These are phyloP conservation scores for Hyla sarda DNA, from an alignment of 2,113 vertebrate genomes.

Conservation along the genomic window DNA sequence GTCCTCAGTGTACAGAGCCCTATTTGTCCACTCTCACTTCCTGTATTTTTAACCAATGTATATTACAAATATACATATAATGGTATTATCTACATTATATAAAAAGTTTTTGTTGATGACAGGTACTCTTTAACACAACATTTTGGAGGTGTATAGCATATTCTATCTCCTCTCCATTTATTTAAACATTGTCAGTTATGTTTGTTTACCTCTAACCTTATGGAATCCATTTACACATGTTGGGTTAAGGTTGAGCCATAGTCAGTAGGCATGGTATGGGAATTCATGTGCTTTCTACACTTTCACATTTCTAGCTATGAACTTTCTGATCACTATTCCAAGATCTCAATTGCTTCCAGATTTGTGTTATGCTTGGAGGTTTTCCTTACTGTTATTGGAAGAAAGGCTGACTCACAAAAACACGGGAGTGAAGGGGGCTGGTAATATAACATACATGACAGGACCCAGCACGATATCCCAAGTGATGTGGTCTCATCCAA, in stretches of 20 bases:
- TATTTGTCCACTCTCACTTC: no score
- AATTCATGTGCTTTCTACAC: not conserved
- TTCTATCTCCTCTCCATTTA: not conserved
- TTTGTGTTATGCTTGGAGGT: constrained; percentile 39
- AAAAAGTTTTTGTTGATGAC: no score
- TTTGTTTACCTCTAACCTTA: not conserved
- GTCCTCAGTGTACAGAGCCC: no score
- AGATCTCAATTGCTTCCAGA: constrained; percentile 23
- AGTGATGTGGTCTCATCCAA: constrained; percentile 2
- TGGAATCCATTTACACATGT: not conserved
- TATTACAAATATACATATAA: no score
- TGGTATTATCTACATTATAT: no score
- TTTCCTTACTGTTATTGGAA: constrained; percentile 17
- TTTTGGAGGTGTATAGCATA: not conserved
- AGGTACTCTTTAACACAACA: no score
- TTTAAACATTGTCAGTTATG: not conserved
- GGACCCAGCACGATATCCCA: not conserved
- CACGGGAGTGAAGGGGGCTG: not conserved
- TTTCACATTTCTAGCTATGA: constrained; percentile 9
- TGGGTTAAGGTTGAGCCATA: not conserved
- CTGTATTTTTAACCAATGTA: no score
- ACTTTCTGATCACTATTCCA: constrained; percentile 1
- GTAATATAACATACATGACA: constrained; percentile 1
- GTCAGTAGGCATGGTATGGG: not conserved
- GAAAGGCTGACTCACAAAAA: constrained; percentile 36